These are phyloP conservation scores for Paramuricea clavata DNA, from an alignment of 92 coral and sea anemone genomes.

Conservation along the genomic window DNA sequence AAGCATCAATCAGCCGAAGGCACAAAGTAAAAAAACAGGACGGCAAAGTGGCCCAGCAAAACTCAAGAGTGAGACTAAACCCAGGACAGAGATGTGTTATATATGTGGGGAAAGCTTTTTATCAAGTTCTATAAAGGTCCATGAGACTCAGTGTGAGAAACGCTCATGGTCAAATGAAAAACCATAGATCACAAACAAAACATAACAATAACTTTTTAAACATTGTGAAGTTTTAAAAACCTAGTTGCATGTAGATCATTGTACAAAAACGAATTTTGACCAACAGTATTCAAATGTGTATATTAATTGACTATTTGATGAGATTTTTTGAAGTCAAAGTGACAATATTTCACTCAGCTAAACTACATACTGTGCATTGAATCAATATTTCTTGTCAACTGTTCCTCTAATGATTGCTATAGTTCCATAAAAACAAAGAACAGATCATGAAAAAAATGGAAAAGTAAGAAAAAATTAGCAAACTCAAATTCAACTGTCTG, in stretches of 20 bases:
- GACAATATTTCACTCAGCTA: neutral
- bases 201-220: neutral
- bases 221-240: neutral
- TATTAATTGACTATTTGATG: too few species aligned
- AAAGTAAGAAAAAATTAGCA: neutral
- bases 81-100: conserved; percentile 82
- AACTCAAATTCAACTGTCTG: neutral
- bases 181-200: conserved; percentile 20
- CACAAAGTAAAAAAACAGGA: neutral
- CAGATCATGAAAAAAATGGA: neutral
- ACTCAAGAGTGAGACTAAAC: conserved; percentile 76
- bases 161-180: conserved; percentile 83
- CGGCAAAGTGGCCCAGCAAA: conserved; percentile 50
- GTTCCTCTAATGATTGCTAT: conserved; percentile 82
- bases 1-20: conserved; percentile 41
- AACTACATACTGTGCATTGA: conserved; percentile 78
- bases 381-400: conserved; percentile 84
- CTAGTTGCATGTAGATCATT: too few species aligned
- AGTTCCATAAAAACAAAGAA: neutral
- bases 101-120: conserved; percentile 93
- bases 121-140: conserved; percentile 89
- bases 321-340: too few species aligned
- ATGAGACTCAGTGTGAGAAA: conserved; percentile 92
- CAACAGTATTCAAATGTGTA: too few species aligned
- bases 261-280: too few species aligned